Evolutionary conservation across 2,888 invertebrate genomes (phyloP).

Genomic region (Apocheima hispidaria): DNA sequence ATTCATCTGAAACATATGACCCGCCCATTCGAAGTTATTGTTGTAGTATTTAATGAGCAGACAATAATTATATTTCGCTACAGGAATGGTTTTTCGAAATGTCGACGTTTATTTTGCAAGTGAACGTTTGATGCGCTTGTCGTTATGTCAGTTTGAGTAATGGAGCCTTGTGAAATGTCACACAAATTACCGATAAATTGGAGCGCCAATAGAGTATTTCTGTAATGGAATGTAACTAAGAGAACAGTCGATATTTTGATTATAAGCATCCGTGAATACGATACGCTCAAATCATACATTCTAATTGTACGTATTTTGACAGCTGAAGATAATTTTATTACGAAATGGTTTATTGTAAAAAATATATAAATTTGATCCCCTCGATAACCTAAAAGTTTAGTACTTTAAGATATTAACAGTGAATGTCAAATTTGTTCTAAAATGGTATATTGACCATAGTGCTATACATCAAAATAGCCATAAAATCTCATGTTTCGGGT

Average conservation of each 20-base stretch:
- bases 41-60: constrained; percentile 48
- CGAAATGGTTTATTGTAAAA: not conserved
- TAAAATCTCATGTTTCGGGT: constrained; percentile 75
- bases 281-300: too few species aligned
- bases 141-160: constrained; percentile 25
- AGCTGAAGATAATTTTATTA: not conserved
- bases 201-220: not conserved
- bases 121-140: constrained; percentile 25
- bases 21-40: constrained; percentile 39
- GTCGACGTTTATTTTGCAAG: constrained; percentile 24
- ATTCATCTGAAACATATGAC: constrained; percentile 45
- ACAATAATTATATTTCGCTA: constrained; percentile 43
- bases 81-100: constrained; percentile 41
- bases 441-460: too few species aligned
- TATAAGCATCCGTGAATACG: not conserved
- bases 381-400: too few species aligned
- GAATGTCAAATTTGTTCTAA: too few species aligned
- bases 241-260: constrained; percentile 4
- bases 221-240: constrained; percentile 6
- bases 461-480: constrained; percentile 66
- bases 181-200: constrained; percentile 2
- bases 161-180: constrained; percentile 18
- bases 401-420: too few species aligned
- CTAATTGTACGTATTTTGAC: too few species aligned
- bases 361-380: too few species aligned